Evolutionary conservation across 2,113 vertebrate species (phyloP), one percentile per base, ranked within the genome.

Genomic region (Pachypanchax playfairii): DNA sequence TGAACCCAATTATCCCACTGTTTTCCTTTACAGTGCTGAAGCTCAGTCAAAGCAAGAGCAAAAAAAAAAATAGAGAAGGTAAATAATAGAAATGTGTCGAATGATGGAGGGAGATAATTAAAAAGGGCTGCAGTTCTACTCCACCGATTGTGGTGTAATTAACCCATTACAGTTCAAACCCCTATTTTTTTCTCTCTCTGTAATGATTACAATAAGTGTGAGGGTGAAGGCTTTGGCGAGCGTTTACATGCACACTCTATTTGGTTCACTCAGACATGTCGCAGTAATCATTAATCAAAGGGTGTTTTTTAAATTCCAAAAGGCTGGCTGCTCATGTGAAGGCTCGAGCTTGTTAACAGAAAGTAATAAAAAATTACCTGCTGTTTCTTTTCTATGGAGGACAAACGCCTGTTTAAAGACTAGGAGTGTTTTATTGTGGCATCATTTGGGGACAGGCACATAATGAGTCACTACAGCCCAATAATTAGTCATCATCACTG

Each of bases 41-140:
- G 63, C 67, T 49, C 70, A 54, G 69, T 82, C 75, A 79, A 67
- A 75, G 82, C 64, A 36, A 46, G 62, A 59, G 53, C 39, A 65
- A 68, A 62, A 62, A 80, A 63, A 80, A 68, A 62, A 62, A 80
- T 61, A 80, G 69, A 62, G 75, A 85, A 71, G 56, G 76, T 83
- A 78, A 89, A 89, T 88, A 87, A 88, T 87, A 89, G 77, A 87
- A 89, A 86, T 85, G 84, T 88, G 87, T 82, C 18, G 73, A 85
- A 88, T 91, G 89, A 91, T 90, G 84, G 85, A 89, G 75, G 80
- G 75, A 80, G 82, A 86, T 89, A 82, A 89, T 89, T 89, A 87
- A 87, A 88, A 85, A 65, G 58, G 82, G 64, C 84, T 88, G 79
- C 79, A 70, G 83, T 78, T 82, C 82, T 66, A 66, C 74, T 65